A percentile compares a stretch with the other conserved stretches of the same genome.
Evolutionary conservation across 2,888 invertebrate species (phyloP).

Genomic region (Sphinx pinastri): DNA sequence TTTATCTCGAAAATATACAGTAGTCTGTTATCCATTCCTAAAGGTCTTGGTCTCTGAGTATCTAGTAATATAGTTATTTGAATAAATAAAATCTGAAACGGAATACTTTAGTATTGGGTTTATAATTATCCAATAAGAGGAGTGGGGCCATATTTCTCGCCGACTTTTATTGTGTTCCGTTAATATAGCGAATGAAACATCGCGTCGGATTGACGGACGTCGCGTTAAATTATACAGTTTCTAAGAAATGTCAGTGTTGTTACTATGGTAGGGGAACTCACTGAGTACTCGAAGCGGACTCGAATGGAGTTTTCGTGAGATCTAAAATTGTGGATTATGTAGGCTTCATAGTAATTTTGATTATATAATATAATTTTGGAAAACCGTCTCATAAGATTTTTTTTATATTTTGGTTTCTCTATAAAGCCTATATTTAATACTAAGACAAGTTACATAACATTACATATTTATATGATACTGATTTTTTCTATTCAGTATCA

Average conservation of each 20-base stretch:
- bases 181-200: constrained; percentile 31
- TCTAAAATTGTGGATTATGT: no score
- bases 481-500: no score
- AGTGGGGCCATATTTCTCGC: constrained; percentile 11
- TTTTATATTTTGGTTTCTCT: no score
- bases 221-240: constrained; percentile 31
- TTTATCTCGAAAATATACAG: no score
- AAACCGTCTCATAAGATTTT: no score
- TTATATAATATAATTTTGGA: no score
- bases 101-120: constrained; percentile 4
- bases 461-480: no score
- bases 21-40: no score
- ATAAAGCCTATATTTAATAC: no score
- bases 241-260: constrained; percentile 28
- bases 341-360: no score
- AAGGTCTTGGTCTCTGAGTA: no score
- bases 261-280: constrained; percentile 5
- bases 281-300: neutral
- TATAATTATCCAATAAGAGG: constrained; percentile 21
- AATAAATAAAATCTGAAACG: constrained; percentile 3
- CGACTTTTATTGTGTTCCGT: constrained; percentile 27
- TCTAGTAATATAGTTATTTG: neutral
- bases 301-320: neutral
- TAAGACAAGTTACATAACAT: no score
- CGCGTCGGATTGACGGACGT: constrained; percentile 31